Evolutionary conservation across 30 jellyfish, hydroid and myxozoan species (phyloP), one percentile per base, ranked within the genome.

Genomic region (Hydractinia echinata): DNA sequence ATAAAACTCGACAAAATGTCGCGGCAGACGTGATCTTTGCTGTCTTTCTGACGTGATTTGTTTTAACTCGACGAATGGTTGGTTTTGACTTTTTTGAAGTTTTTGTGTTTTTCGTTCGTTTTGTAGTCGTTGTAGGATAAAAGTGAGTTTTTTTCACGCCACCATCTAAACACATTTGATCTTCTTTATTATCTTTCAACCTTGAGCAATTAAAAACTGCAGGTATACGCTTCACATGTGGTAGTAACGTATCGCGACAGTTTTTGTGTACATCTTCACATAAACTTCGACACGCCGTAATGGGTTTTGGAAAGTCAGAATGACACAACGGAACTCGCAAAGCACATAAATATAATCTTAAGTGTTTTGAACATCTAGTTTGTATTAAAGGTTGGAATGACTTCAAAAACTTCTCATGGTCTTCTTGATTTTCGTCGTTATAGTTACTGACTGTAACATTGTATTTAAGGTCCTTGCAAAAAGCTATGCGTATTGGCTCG

Each of bases 251-350:
- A 1, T 88, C 89, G 9, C 21, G 76, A 69, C 99, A 93, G 4
- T 86, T 74, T 0, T 55, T 44, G 52, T 81, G 51, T 44, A 93
- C 99, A 18, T 93, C 96, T 81, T 93, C 99, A 67, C 99, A 93
- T 49, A 93, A 67, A 5, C 95, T 83, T 62, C 95, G 78, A 82
- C 99, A 93, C 15, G 99, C 96, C 83, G 76, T 79, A 6, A 93
- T 85, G 67, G 84, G 86, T 16, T 84, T 91, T 53, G 70, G 66
- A 68, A 82, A 90, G 58, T 93, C 84, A 66, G 82, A 95, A 9
- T 90, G 84, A 66, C 99, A 93, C 72, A 81, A 93, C 44, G 99
- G 99, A 18, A 85, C 55, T 71, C 88, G 88, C 58, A 87, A 95
- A 80, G 94, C 88, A 80, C 99, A 93, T 71, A 93, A 77, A 66